A percentile compares a stretch with the other conserved stretches of the same genome.
Conservation (phyloP, 2,797 vertebrate species). For the Muraenolepis orangiensis region DNA sequence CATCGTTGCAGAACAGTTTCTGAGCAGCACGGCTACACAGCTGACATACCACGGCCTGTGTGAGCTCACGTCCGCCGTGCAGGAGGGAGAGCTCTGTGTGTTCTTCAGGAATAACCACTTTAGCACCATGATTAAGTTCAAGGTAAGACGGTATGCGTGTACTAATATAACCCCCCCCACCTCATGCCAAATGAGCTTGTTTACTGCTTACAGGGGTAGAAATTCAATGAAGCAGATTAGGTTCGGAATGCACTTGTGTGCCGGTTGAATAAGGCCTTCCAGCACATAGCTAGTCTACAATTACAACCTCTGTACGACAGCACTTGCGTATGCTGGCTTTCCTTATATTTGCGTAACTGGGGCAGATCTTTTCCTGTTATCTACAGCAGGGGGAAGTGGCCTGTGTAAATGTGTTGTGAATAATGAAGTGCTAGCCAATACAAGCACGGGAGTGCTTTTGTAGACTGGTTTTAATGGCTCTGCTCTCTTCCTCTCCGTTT, state of each 20-base stretch:
- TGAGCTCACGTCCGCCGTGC: conserved; percentile 92
- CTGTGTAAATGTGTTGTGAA: conserved; percentile 37
- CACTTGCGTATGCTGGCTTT: conserved; percentile 18
- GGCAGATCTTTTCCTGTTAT: conserved; percentile 65
- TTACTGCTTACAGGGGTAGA: not conserved
- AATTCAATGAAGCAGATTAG: not conserved
- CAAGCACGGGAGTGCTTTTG: conserved; percentile 22
- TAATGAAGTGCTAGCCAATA: conserved; percentile 30
- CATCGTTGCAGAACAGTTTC: conserved; percentile 94
- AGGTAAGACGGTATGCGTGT: conserved; percentile 73
- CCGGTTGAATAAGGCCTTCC: not conserved
- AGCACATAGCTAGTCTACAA: not conserved
- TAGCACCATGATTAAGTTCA: conserved; percentile 99
- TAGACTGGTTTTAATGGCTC: not conserved
- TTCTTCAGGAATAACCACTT: conserved; percentile 99
- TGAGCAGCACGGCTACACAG: conserved; percentile 95
- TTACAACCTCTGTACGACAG: conserved; percentile 10
- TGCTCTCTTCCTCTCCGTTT: not conserved
- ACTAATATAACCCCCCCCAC: not conserved
- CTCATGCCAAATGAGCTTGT: not conserved
- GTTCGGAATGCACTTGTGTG: not conserved
- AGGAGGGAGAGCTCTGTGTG: conserved; percentile 97
- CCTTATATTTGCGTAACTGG: conserved; percentile 25
- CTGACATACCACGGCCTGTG: conserved; percentile 96
- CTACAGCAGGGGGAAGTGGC: conserved; percentile 50